Evolutionary conservation across 2,113 vertebrate genomes (phyloP), one percentile per base, ranked within the genome.

Genomic region (Melospiza georgiana): DNA sequence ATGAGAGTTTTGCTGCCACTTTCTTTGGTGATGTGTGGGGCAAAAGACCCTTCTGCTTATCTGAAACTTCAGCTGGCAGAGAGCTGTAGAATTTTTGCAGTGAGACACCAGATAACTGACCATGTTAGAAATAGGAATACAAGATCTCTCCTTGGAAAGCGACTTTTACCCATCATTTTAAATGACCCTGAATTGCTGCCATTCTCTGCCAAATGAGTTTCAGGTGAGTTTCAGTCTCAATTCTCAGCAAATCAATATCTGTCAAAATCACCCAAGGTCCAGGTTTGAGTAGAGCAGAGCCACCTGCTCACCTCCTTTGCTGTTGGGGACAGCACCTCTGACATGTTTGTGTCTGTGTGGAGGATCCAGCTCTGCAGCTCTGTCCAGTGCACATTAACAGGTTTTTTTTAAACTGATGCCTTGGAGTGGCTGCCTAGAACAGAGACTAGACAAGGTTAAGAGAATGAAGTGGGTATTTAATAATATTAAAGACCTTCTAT

Each of bases 181-280:
- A 73, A 69, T 88, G 92, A 81, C 65, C 33, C 75, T 57, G 88
- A 93, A 59, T 72, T 90, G 89, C 90, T 67, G 44, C 75, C 37
- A 9, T 78, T 77, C 74, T 74, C 59, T 82, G 58, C 92, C 71
- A 81, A 75, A 73, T 44, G 76, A 86, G 63, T 72, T 84, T 52
- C 90, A n/a, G 69, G 27, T 76, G 78, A 54, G 62, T 81, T 96
- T 83, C 58, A 62, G 57, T 35, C 48, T 86, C 41, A 2, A 2
- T 83, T 93, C 52, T 65, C 61, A 54, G 52, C 44, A 81, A 46
- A 63, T 65, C 80, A 22, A 1, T 30, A 39, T 41, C 71, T 57
- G 25, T 63, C 48, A 55, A 17, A 35, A 77, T 86, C 46, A 6
- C 35, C 28, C 2, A 1, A 46, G 44, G 11, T 27, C 43, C 37